phyloP scores from a whole-genome alignment of 2,113 vertebrate genomes.

The Notothenia coriiceps region DNA sequence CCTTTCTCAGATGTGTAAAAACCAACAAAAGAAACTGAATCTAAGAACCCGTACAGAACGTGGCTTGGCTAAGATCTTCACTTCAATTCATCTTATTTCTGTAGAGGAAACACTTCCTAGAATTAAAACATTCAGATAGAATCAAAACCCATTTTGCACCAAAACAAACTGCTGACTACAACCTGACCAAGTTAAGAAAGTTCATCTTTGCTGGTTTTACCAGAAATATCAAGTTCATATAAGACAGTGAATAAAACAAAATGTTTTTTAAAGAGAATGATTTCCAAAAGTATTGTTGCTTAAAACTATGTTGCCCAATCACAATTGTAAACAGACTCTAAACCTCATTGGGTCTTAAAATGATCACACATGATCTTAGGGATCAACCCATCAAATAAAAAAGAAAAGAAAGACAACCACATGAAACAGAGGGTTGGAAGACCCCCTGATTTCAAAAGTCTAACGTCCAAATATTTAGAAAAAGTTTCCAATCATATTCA shows the following conservation, averaged over 20 bases:
- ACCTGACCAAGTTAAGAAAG: background rate
- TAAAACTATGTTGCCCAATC: background rate
- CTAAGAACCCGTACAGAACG: background rate
- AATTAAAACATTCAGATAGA: too few relatives aligned
- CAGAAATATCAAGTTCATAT: background rate
- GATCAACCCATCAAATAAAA: background rate
- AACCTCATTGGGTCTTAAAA: background rate
- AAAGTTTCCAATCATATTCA: background rate
- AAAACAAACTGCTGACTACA: background rate
- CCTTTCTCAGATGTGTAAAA: background rate
- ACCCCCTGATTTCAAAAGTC: background rate
- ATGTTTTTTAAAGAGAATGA: too few relatives aligned
- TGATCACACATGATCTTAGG: background rate
- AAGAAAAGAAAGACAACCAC: too few relatives aligned
- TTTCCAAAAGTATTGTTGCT: background rate
- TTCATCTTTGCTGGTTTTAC: background rate
- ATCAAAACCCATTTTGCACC: background rate
- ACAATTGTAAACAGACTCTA: background rate
- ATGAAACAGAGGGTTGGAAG: background rate
- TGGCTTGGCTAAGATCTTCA: background rate
- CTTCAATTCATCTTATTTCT: background rate
- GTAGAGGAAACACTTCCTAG: background rate
- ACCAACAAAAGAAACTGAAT: background rate
- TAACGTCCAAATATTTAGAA: background rate
- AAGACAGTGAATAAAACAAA: background rate